Conservation (phyloP, 2,797 vertebrate species). For the Cynopterus sphinx region DNA sequence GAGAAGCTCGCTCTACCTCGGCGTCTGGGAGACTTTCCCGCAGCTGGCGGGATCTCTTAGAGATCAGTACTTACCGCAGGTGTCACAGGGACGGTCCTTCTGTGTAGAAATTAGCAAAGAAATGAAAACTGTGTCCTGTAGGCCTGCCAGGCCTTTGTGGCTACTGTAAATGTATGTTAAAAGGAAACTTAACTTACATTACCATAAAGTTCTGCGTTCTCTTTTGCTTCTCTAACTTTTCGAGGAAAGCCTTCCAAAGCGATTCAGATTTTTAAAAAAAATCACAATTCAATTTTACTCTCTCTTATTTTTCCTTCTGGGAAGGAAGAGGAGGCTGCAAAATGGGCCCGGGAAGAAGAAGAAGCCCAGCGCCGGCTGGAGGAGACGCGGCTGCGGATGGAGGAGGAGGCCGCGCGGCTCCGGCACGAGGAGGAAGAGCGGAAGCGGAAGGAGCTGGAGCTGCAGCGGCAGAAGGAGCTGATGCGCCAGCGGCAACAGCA, state of each 20-base stretch:
- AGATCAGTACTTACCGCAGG: not conserved
- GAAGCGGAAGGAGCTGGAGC: conserved; percentile 90
- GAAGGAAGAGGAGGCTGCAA: conserved; percentile 94
- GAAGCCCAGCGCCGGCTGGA: conserved; percentile 91
- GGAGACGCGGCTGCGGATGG: conserved; percentile 90
- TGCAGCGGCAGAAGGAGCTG: conserved; percentile 94
- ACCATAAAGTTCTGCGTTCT: not conserved
- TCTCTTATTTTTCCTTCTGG: conserved; percentile 74
- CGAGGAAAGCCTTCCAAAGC: not conserved
- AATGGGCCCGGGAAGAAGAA: conserved; percentile 89
- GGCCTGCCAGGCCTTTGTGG: not conserved
- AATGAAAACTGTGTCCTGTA: not conserved
- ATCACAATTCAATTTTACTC: not conserved
- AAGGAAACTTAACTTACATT: not conserved
- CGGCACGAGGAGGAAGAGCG: conserved; percentile 87
- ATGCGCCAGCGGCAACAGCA: conserved; percentile 96
- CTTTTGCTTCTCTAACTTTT: not conserved
- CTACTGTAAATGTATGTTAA: not conserved
- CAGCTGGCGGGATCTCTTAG: not conserved
- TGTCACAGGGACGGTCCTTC: not conserved
- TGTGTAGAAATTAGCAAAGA: not conserved
- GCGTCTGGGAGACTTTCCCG: not conserved
- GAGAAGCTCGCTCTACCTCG: not conserved
- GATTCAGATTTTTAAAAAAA: not conserved
- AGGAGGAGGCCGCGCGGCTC: conserved; percentile 90